Evolutionary conservation across 2,888 invertebrate genomes (phyloP), one percentile per base, ranked within the genome.

Genomic region (Eupithecia dodoneata): DNA sequence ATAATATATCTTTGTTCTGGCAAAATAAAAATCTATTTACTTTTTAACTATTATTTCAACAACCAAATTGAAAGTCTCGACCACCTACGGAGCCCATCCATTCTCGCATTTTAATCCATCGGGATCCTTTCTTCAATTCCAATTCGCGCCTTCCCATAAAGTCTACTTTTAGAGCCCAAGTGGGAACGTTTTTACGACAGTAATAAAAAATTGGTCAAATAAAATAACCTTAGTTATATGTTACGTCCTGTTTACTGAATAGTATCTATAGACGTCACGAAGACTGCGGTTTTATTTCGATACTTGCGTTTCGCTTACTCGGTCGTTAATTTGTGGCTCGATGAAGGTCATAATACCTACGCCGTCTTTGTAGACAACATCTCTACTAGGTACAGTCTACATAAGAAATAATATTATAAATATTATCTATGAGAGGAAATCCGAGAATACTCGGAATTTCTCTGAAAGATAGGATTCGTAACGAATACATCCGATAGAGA

Each of bases 141-240:
- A 69, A 69, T 69, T 69, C 67, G 67, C 67, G 72, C 42, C 10
- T 69, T 42, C 44, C 67, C 67, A 69, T 69, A 69, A 69, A 69
- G 9, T 69, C 45, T 69, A 69, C 44, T 69, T 69, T 69, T 69
- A 69, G 67, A 44, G 52, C n/a, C 52, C 18, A 55, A 74, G 80
- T 79, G 79, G 75, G 82, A 77, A 75, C 65, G 47, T 42, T 76
- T 84, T 85, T 85, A 84, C 81, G 86, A 85, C 67, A 6, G 76
- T 78, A 83, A 88, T 89, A 89, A 89, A 89, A 88, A 81, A 84
- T 81, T 82, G 83, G 82, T 81, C 83, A 84, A 86, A 88, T 86
- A 85, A 86, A 87, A 88, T 85, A 85, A 83, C 83, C 49, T 69
- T 18, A 67, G 67, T 41, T 69, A n/a, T 69, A 69, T 45, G 44